A percentile compares a stretch with the other conserved stretches of the same genome.
Conservation (phyloP, 2,797 vertebrate genomes). For the Anguilla obscura region DNA sequence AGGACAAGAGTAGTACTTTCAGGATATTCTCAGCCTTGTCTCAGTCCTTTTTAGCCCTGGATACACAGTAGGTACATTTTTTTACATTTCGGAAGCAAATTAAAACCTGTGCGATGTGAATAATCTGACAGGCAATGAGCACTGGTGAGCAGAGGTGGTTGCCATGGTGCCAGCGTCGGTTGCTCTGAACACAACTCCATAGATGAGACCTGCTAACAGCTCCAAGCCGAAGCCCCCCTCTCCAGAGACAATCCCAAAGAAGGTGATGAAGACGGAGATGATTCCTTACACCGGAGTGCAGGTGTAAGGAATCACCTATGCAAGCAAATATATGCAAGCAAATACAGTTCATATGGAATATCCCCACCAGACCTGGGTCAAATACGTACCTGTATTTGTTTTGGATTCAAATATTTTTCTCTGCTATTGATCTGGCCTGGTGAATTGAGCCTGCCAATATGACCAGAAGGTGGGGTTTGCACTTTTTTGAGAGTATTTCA, state of each 20-base stretch:
- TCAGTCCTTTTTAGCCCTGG: not conserved
- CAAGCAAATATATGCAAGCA: not conserved
- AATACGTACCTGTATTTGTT: too few species aligned
- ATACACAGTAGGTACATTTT: not conserved
- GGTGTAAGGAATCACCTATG: not conserved
- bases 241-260: not conserved
- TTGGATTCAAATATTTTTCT: too few species aligned
- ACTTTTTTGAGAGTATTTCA: too few species aligned
- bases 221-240: not conserved
- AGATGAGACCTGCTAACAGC: not conserved
- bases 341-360: not conserved
- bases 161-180: not conserved
- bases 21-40: not conserved
- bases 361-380: not conserved
- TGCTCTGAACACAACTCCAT: not conserved
- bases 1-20: not conserved
- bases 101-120: not conserved
- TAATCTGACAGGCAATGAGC: conserved; percentile 4
- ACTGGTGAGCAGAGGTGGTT: not conserved
- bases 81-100: not conserved
- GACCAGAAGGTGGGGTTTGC: too few species aligned
- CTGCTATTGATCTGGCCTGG: too few species aligned
- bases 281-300: not conserved
- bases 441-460: too few species aligned
- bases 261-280: not conserved